Conservation (phyloP, 2,888 invertebrate species). For the Tetranychus truncatus region DNA sequence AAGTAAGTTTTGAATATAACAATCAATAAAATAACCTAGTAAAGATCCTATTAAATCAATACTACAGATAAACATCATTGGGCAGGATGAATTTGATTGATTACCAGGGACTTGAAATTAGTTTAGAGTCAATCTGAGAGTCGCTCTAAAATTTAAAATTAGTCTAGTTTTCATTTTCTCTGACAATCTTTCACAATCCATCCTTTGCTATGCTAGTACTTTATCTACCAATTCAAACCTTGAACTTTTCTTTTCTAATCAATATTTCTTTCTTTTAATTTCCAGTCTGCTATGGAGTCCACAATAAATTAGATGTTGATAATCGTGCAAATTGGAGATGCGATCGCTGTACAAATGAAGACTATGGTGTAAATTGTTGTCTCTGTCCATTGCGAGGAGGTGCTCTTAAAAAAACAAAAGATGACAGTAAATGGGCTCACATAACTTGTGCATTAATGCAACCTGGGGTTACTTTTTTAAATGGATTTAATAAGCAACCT, state of each 20-base stretch:
- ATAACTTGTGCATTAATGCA: constrained; percentile 34
- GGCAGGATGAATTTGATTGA: not conserved
- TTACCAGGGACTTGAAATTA: constrained; percentile 3
- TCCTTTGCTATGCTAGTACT: not conserved
- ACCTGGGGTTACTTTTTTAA: constrained; percentile 32
- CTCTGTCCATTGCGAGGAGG: constrained; percentile 40
- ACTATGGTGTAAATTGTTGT: constrained; percentile 34
- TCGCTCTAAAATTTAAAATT: not conserved
- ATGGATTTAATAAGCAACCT: constrained; percentile 31
- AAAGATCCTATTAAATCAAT: not conserved
- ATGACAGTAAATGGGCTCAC: constrained; percentile 32
- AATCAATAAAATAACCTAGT: not conserved
- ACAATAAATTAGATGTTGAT: constrained; percentile 15
- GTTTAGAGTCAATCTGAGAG: not conserved
- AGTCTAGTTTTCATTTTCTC: not conserved
- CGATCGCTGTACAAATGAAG: constrained; percentile 21
- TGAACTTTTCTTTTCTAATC: constrained; percentile 9
- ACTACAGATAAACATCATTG: not conserved
- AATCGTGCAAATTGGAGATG: constrained; percentile 23
- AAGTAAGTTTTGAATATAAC: constrained; percentile 29
- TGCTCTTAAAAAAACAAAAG: constrained; percentile 31
- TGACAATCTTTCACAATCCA: constrained; percentile 1
- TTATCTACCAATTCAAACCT: constrained; percentile 1
- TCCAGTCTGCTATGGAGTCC: constrained; percentile 26
- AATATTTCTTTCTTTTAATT: constrained; percentile 12